Percentiles rank a stretch among this genome's conserved stretches.
Conservation (phyloP, 1,140 invertebrate species). For the Zophobas morio region DNA sequence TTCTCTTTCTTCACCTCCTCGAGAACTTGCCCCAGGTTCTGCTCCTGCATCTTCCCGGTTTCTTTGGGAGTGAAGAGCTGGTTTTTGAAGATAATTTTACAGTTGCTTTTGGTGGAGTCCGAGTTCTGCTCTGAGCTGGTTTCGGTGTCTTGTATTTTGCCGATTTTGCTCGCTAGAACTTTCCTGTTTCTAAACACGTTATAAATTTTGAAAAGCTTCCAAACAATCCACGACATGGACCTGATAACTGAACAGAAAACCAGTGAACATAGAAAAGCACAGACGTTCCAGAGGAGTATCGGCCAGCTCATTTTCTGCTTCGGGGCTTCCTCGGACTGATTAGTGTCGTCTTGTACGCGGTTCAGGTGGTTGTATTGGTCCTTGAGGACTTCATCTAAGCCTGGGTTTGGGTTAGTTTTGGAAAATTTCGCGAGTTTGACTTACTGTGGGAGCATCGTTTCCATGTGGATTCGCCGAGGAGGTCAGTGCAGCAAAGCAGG, state of each 20-base stretch:
- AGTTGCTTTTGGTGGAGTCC: not conserved
- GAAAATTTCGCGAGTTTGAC: not conserved
- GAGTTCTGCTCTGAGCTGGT: not conserved
- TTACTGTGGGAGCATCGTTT: slow-evolving; percentile 1
- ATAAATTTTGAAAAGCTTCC: slow-evolving; percentile 16
- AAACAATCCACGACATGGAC: slow-evolving; percentile 13
- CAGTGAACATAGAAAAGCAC: slow-evolving; percentile 16
- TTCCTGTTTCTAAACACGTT: slow-evolving; percentile 15
- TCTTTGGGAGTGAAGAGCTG: not conserved
- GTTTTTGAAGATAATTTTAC: not conserved
- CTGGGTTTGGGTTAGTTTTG: not conserved
- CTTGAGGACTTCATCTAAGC: slow-evolving; percentile 9
- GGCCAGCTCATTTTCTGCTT: slow-evolving; percentile 24
- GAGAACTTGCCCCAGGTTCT: not conserved
- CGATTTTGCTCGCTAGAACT: not conserved
- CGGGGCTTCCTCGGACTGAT: not conserved
- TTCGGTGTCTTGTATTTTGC: not conserved
- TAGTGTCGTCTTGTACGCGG: not conserved
- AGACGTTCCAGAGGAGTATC: slow-evolving; percentile 13
- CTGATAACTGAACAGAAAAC: slow-evolving; percentile 22
- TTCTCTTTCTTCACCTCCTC: slow-evolving; percentile 9
- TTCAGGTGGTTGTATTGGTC: not conserved
- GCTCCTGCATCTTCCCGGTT: not conserved
- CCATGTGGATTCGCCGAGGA: slow-evolving; percentile 1
- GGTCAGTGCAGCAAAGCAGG: slow-evolving; percentile 8